These are phyloP conservation scores for Hydrolagus affinis DNA, from an alignment of 2,113 vertebrate genomes.

Conservation along the genomic window DNA sequence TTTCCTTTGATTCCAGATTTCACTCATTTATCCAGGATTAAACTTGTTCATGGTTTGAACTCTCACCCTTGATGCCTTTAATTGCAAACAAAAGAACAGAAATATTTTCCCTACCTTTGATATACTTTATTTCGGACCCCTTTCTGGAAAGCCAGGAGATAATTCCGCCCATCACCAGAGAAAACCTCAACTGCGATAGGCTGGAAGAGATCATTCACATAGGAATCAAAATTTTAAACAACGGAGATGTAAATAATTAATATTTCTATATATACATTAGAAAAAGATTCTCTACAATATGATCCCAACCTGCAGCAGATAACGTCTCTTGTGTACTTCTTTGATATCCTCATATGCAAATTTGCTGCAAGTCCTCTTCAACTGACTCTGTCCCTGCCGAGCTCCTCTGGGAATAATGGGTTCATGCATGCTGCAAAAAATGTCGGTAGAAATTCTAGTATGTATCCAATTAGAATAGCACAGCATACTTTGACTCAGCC, in stretches of 20 bases:
- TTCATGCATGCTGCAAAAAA: slow-evolving; percentile 73
- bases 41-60: background rate
- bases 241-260: slow-evolving; percentile 15
- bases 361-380: slow-evolving; percentile 92
- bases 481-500: background rate
- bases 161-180: slow-evolving; percentile 95
- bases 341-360: slow-evolving; percentile 97
- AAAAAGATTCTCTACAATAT: background rate
- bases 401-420: slow-evolving; percentile 93
- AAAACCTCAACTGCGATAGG: slow-evolving; percentile 96
- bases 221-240: slow-evolving; percentile 24
- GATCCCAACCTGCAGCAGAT: slow-evolving; percentile 78
- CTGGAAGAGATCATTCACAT: slow-evolving; percentile 47
- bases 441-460: slow-evolving; percentile 13
- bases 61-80: background rate
- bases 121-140: slow-evolving; percentile 97
- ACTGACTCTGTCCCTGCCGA: slow-evolving; percentile 84
- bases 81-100: background rate
- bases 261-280: background rate
- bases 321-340: slow-evolving; percentile 94
- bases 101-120: slow-evolving; percentile 68
- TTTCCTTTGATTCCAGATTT: too few species aligned
- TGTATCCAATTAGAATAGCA: background rate
- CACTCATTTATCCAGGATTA: background rate
- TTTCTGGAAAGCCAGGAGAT: slow-evolving; percentile 91